Conservation (phyloP, 2,797 vertebrate genomes). For the Brachyalestes nurse region DNA sequence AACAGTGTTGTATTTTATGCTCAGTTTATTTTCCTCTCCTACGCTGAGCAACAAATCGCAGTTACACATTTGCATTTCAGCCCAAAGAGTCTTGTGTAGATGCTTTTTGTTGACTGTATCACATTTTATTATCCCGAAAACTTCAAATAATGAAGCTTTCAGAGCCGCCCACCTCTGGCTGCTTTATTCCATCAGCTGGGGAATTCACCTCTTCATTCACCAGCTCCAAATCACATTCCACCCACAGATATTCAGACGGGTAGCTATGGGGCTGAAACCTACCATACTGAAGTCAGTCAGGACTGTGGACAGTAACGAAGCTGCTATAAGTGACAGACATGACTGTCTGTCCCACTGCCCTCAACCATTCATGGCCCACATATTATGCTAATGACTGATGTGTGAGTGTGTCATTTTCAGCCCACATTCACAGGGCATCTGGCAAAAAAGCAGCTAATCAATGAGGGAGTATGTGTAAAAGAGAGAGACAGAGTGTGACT, state of each 20-base stretch:
- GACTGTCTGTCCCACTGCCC: slow-evolving; percentile 44
- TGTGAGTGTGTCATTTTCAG: slow-evolving; percentile 19
- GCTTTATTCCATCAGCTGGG: slow-evolving; percentile 23
- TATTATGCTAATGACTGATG: slow-evolving; percentile 53
- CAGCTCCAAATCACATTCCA: slow-evolving; percentile 46
- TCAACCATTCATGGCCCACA: slow-evolving; percentile 49
- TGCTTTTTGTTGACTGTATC: neutral
- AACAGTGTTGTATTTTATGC: neutral
- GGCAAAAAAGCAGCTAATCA: slow-evolving; percentile 19
- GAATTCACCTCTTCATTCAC: slow-evolving; percentile 50
- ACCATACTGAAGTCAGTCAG: slow-evolving; percentile 17
- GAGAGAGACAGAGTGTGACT: neutral
- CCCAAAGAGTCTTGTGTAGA: neutral
- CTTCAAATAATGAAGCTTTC: neutral
- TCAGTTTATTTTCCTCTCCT: neutral
- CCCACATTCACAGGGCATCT: slow-evolving; percentile 32
- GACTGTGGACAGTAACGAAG: slow-evolving; percentile 12
- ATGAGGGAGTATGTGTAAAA: neutral
- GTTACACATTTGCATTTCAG: neutral
- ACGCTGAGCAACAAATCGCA: neutral
- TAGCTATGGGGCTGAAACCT: slow-evolving; percentile 11
- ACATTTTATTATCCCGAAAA: slow-evolving; percentile 33
- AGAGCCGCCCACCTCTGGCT: slow-evolving; percentile 34
- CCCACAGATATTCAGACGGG: slow-evolving; percentile 45
- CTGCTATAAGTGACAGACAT: slow-evolving; percentile 39